phyloP scores from a whole-genome alignment of 1,140 invertebrate genomes.

The Atopsyche davidsoni region DNA sequence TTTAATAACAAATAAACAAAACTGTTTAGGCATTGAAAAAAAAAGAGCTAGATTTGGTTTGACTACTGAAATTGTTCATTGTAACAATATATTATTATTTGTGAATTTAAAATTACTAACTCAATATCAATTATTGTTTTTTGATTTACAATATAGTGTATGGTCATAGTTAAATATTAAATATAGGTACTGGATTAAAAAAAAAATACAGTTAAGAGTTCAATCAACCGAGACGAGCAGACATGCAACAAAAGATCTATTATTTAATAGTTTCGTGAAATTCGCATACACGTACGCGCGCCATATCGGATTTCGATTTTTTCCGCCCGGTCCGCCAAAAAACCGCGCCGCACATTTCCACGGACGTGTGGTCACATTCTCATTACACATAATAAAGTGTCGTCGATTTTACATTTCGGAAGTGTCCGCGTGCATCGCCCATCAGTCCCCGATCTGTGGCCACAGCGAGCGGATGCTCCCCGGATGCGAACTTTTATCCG shows the following conservation, averaged over 20 bases:
- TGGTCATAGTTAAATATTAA: too few species aligned
- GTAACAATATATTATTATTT: too few species aligned
- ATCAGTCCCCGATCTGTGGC: slow-evolving; percentile 21
- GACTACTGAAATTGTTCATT: too few species aligned
- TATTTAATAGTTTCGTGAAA: not conserved
- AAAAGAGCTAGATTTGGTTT: too few species aligned
- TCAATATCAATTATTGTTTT: too few species aligned
- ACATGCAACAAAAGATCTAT: not conserved
- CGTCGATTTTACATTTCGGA: slow-evolving; percentile 14
- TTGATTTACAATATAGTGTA: too few species aligned
- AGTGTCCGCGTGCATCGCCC: slow-evolving; percentile 12
- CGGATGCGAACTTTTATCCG: not conserved
- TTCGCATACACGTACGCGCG: not conserved
- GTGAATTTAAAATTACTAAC: too few species aligned
- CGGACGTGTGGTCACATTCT: slow-evolving; percentile 12
- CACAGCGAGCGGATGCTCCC: slow-evolving; percentile 12
- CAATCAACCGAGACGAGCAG: not conserved
- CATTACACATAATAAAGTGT: slow-evolving; percentile 9
- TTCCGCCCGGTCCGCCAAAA: not conserved
- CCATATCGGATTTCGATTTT: not conserved
- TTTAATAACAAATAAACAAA: too few species aligned
- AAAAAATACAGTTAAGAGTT: too few species aligned
- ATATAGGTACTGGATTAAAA: too few species aligned
- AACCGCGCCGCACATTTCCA: slow-evolving; percentile 1
- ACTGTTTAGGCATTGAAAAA: too few species aligned